Base-by-base conservation (phyloP, 2,888 invertebrate species). In the Anticlea derivata region DNA sequence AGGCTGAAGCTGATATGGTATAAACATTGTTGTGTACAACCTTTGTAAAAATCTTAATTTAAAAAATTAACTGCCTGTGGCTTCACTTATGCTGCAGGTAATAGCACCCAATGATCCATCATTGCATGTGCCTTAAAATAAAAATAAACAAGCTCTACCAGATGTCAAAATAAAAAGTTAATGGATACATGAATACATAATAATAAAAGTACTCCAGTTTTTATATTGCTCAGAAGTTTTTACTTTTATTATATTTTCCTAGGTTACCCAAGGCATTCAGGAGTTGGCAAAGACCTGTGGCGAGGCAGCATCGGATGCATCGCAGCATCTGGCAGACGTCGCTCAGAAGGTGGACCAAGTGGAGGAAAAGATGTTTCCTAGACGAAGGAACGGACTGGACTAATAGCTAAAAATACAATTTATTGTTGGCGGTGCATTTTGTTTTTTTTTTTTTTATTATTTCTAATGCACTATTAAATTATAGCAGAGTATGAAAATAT, bases 191-290 rank as follows among this genome's bases (percentile, higher is more conserved):
- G n/a, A n/a, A n/a, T n/a, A n/a, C n/a, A n/a, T n/a, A n/a, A n/a
- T n/a, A n/a, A n/a, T n/a, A n/a, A n/a, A n/a, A n/a, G n/a, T n/a
- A n/a, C n/a, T n/a, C n/a, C n/a, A n/a, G n/a, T n/a, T n/a, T n/a
- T n/a, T n/a, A n/a, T n/a, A n/a, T n/a, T n/a, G n/a, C n/a, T n/a
- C n/a, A n/a, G n/a, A n/a, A n/a, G n/a, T n/a, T n/a, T n/a, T n/a
- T n/a, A n/a, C n/a, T n/a, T n/a, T n/a, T n/a, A n/a, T n/a, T n/a
- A n/a, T 39, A 1, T 40, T 10, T 46, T 58, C 53, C 0, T 61
- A 90, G 88, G 87, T 89, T 10, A 78, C 84, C 1, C 75, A 80
- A 5, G 90, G 90, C n/a, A 79, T 90, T 11, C 86, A 85, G 60
- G 73, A 88, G 54, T 59, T 88, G 6, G 87, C 88, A 5, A 86